Conservation (phyloP, 2,113 vertebrate genomes). For the Prionailurus viverrinus region DNA sequence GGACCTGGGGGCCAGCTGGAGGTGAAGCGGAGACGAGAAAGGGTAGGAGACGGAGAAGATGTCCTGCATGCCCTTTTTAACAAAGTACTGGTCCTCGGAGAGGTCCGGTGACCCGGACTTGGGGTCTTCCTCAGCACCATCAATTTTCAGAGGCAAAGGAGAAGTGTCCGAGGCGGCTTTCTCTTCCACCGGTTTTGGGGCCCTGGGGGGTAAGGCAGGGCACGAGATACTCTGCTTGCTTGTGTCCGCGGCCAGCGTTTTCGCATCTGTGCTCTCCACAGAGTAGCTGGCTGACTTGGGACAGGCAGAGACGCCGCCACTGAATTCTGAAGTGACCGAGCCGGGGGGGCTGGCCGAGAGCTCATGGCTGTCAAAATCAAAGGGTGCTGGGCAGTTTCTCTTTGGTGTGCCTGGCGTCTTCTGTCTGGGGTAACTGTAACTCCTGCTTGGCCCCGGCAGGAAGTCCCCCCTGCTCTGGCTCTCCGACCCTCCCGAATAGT, state of each 20-base stretch:
- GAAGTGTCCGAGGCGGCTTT: constrained; percentile 85
- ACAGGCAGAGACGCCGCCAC: constrained; percentile 85
- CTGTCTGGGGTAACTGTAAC: constrained; percentile 97
- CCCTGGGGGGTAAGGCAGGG: constrained; percentile 95
- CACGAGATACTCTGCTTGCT: constrained; percentile 95
- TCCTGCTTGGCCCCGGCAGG: constrained; percentile 91
- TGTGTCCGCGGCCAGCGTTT: constrained; percentile 85
- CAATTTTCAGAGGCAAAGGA: constrained; percentile 85
- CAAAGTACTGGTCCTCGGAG: constrained; percentile 87
- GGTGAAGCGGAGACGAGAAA: constrained; percentile 86
- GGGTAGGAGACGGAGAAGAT: constrained; percentile 87
- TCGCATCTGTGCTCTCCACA: constrained; percentile 92
- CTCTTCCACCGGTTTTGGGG: constrained; percentile 89
- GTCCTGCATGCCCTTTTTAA: constrained; percentile 88
- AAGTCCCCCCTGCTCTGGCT: constrained; percentile 90
- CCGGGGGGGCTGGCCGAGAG: constrained; percentile 71
- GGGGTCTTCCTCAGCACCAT: constrained; percentile 88
- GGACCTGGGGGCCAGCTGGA: constrained; percentile 86
- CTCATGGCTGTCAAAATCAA: constrained; percentile 89
- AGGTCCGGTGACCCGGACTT: constrained; percentile 84
- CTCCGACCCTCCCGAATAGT: constrained; percentile 90
- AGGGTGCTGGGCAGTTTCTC: constrained; percentile 92
- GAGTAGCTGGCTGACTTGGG: constrained; percentile 96
- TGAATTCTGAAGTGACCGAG: constrained; percentile 81
- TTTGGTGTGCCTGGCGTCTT: constrained; percentile 93